Conservation (phyloP, 2,888 invertebrate species). For the Drosophila affinis region DNA sequence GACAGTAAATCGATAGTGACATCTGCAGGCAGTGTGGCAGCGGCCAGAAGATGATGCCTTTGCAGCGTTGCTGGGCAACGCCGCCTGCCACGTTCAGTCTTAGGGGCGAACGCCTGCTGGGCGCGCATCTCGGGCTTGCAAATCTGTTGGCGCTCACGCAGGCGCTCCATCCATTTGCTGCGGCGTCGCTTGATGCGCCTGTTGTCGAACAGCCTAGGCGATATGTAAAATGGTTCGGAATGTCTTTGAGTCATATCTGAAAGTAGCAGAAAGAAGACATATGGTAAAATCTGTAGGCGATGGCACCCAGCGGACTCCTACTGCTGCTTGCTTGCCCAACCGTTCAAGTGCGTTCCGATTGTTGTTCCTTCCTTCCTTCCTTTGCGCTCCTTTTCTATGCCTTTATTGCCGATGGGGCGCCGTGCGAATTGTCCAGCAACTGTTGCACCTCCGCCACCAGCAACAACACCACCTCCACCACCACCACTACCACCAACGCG, state of each 20-base stretch:
- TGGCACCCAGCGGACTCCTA: neutral
- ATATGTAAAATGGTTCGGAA: conserved; percentile 81
- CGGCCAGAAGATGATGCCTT: conserved; percentile 56
- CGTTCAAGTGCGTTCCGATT: neutral
- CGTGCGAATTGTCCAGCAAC: conserved; percentile 8
- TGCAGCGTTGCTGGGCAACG: conserved; percentile 20
- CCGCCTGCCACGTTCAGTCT: conserved; percentile 56
- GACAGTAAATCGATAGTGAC: conserved; percentile 81
- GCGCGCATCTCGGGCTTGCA: conserved; percentile 44
- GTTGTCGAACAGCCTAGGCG: conserved; percentile 78
- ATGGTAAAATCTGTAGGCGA: neutral
- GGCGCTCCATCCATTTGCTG: conserved; percentile 66
- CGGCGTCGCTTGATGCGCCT: conserved; percentile 78
- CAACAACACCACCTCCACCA: conserved; percentile 17
- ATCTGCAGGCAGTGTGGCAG: conserved; percentile 63
- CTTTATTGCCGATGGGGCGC: neutral
- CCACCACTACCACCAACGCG: conserved; percentile 27
- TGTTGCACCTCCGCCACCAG: conserved; percentile 15
- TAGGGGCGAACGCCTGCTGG: conserved; percentile 30
- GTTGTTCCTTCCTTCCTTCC: neutral
- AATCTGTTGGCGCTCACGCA: conserved; percentile 54
- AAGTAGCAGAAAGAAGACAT: neutral
- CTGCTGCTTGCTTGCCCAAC: neutral
- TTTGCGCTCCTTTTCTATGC: neutral
- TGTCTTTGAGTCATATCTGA: conserved; percentile 74